Evolutionary conservation across 2,797 vertebrate genomes (phyloP), one percentile per base, ranked within the genome.

Genomic region (Pangasius mekongensis): DNA sequence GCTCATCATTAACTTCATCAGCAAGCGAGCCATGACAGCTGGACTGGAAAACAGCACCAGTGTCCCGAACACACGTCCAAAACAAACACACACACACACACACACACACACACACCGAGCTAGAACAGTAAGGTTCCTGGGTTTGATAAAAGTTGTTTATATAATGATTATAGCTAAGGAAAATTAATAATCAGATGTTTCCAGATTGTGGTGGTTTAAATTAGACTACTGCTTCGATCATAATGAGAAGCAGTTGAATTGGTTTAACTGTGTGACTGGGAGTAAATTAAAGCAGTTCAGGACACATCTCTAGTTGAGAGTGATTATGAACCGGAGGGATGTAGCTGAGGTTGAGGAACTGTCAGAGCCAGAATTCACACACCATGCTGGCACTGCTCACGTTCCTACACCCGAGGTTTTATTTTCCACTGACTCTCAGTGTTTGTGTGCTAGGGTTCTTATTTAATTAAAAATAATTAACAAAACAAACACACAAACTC

Each of bases 1-100:
- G 60, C 43, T 80, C 24, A 87, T 87, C n/a, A 87, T 87, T 87
- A 83, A 83, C 86, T 87, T 76, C 36, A 87, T 83, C 86, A 87
- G 67, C 43, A 39, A 83, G 54, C 49, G 67, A 49, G 56, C 43
- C 2, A 14, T 43, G n/a, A 74, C 86, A 87, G 54, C 86, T 87
- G 86, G 86, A 54, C 77, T 87, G 52, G 54, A 71, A 71, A 64
- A 60, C 47, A 58, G 77, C 52, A 81, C 8, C 30, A 58, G 27
- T 58, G 30, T 56, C 54, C 9, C 22, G 1, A 47, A 74, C 67
- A 39, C 67, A 71, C 27, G 4, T 56, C 54, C 54, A 56, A 56
- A 56, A 47, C 71, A 49, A 24, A 76, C 73, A 49, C 43, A 76
- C 71, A 43, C 7, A 73, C 69, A 22, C 69, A 43, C 69, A 27